Conservation (phyloP, 2,113 vertebrate species). For the Alces alces region DNA sequence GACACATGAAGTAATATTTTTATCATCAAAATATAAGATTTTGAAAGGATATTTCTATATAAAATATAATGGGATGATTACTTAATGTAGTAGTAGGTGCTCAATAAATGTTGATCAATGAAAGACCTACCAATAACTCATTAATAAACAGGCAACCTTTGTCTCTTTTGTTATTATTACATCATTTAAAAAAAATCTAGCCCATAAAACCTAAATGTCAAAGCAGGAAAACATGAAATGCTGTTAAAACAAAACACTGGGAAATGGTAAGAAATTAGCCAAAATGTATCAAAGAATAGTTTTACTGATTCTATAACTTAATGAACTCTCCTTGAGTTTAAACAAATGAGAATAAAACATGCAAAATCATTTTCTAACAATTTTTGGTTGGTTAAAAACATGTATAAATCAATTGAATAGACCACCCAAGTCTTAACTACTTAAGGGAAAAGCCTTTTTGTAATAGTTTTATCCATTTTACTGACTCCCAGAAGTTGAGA, state of each 20-base stretch:
- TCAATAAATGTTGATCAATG: constrained; percentile 65
- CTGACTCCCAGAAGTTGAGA: not conserved
- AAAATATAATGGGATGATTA: not conserved
- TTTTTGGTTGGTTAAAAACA: not conserved
- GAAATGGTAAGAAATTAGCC: constrained; percentile 31
- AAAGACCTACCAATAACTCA: not conserved
- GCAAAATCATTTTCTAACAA: not conserved
- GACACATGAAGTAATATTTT: not conserved
- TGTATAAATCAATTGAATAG: not conserved
- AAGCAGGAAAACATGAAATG: constrained; percentile 17
- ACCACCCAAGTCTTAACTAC: not conserved
- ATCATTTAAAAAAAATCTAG: not conserved
- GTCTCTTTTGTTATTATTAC: not conserved
- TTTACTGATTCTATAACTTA: not conserved
- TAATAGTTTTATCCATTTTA: not conserved
- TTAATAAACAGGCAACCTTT: not conserved
- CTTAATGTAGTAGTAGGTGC: constrained; percentile 64
- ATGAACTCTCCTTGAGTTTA: not conserved
- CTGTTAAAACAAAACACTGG: not conserved
- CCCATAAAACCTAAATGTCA: constrained; percentile 19
- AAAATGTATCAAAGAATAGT: not conserved
- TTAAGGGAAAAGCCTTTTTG: not conserved
- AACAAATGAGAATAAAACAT: not conserved
- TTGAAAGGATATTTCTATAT: constrained; percentile 28
- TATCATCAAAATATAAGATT: constrained; percentile 9